These are phyloP conservation scores for Drepana falcataria DNA, from an alignment of 2,888 invertebrate species.

Conservation along the genomic window DNA sequence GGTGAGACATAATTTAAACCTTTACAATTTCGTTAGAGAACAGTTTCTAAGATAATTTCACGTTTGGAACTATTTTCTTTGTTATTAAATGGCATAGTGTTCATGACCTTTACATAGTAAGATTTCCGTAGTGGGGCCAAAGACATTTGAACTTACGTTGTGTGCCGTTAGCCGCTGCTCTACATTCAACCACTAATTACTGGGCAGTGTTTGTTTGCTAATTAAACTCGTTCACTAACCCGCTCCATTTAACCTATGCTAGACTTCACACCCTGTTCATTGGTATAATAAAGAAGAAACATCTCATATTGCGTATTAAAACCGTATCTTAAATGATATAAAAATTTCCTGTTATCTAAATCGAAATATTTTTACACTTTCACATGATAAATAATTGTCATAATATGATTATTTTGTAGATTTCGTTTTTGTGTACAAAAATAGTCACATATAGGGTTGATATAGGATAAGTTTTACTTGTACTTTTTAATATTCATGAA, in stretches of 20 bases:
- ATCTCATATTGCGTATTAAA: too few species aligned
- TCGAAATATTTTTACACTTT: too few species aligned
- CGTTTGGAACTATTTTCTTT: slow-evolving; percentile 25
- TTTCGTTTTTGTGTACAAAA: too few species aligned
- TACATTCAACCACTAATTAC: slow-evolving; percentile 34
- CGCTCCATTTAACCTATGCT: slow-evolving; percentile 10
- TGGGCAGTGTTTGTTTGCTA: slow-evolving; percentile 34
- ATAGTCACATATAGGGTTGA: too few species aligned
- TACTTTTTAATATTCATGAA: too few species aligned
- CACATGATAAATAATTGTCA: too few species aligned
- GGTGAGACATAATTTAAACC: slow-evolving; percentile 35
- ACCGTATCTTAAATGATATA: too few species aligned
- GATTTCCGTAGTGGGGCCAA: slow-evolving; percentile 53
- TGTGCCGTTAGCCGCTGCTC: slow-evolving; percentile 26
- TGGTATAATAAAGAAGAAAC: neutral
- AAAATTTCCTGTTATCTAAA: too few species aligned
- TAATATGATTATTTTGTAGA: too few species aligned
- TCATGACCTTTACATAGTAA: slow-evolving; percentile 66
- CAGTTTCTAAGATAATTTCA: slow-evolving; percentile 1
- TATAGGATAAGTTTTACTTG: too few species aligned
- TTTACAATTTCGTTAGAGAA: slow-evolving; percentile 3
- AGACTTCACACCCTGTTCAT: slow-evolving; percentile 8
- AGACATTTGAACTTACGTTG: slow-evolving; percentile 52
- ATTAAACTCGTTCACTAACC: slow-evolving; percentile 30
- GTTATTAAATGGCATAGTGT: slow-evolving; percentile 27